Evolutionary conservation across 2,797 vertebrate genomes (phyloP), one percentile per base, ranked within the genome.

Genomic region (Lepus oiostolus): DNA sequence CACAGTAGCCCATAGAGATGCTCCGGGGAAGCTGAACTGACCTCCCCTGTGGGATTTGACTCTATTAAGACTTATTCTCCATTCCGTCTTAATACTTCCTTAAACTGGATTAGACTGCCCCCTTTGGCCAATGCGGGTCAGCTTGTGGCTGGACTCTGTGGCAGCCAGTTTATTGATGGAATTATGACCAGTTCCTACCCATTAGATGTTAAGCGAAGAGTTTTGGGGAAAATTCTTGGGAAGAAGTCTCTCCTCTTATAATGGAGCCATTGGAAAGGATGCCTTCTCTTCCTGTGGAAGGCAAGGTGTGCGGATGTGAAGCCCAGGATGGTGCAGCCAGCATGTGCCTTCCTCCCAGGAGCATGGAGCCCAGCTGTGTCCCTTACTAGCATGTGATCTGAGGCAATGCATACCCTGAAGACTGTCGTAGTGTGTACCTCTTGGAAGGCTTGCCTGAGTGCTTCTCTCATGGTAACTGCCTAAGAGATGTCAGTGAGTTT

Each of bases 401-500:
- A n/a, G 24, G 22, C 19, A 30, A 32, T 3, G 4, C 4, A 47
- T 47, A 47, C 42, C 42, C 42, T 47, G 42, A 1, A 47, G 42
- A 47, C 42, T 13, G 54, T 19, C 14, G 3, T 19, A 19, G 54
- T 58, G 54, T 16, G 9, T 42, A 63, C 5, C 8, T 47, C 17
- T 30, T 10, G 38, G 81, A 80, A 38, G 50, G n/a, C 19, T 91
- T 85, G 38, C 16, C 14, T 52, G n/a, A 72, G 42, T 50, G 1
- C 30, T 65, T 67, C 35, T 63, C 52, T 93, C 67, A 62, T 60
- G 24, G 12, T 50, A 76, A 67, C 47, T 74, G 24, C 54, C 63
- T 80, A 72, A 81, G 38, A 82, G 91, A 70, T 70, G 60, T 38
- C 80, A 86, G 52, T 88, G 60, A 76, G 83, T 88, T 89, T 91